Evolutionary conservation across 1,140 invertebrate genomes (phyloP), one percentile per base, ranked within the genome.

Genomic region (Drosophila teissieri): DNA sequence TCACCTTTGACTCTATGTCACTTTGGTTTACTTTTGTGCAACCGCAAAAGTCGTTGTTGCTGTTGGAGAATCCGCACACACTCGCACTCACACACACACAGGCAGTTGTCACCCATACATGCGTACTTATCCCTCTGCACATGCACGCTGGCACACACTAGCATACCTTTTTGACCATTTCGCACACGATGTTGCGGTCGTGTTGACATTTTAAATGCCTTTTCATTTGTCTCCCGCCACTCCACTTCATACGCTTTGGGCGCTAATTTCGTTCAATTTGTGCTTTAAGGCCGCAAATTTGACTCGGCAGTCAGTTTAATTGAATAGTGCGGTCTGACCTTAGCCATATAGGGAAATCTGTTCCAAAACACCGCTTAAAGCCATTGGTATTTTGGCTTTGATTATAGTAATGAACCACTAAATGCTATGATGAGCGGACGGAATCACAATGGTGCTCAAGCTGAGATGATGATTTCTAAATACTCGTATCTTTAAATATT

Each of bases 171-270:
- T 68, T 77, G 80, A 84, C 84, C 84, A 88, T 83, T 88, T 88
- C 69, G 80, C 84, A 89, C 84, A 88, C 84, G 84, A 88, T 89
- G 85, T 89, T 89, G 84, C 62, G 84, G 84, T 90, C 73, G 69
- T 89, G 84, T 89, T 89, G 84, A 89, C 84, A 89, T 89, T 90
- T 89, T 84, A 89, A 89, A 89, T 89, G 84, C 65, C 77, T 80
- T 89, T 90, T 90, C 77, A 90, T 89, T 88, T 84, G 72, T 80
- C 65, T 81, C 52, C 61, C 58, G 27, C 55, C 24, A n/a, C 39
- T 53, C 15, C 12, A n/a, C 39, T 53, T 14, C 12, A 53, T 3
- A 34, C 36, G 3, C 52, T 27, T 36, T 53, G 27, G 52, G 49
- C 82, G 82, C 83, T 86, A 86, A 86, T 86, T 86, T 88, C 82